Conservation (phyloP, 2,797 vertebrate genomes). For the Sandelia bainsii region DNA sequence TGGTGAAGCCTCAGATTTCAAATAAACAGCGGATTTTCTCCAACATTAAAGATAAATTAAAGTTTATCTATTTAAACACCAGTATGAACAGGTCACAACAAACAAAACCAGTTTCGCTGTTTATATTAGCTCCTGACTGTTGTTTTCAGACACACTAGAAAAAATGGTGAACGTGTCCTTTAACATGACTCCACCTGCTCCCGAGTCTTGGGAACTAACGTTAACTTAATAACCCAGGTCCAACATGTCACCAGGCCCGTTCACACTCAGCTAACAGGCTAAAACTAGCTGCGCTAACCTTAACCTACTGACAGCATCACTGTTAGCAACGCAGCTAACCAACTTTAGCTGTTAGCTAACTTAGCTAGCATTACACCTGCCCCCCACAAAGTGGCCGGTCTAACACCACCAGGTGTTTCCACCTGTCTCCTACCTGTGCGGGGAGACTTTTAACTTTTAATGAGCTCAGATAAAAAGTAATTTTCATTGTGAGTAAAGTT, state of each 20-base stretch:
- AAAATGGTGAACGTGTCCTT: no score
- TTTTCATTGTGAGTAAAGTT: neutral
- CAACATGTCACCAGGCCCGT: neutral
- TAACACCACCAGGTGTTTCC: neutral
- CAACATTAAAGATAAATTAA: no score
- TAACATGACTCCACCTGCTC: no score
- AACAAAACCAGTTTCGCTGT: no score
- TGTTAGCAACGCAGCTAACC: conserved; percentile 40
- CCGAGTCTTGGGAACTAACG: no score
- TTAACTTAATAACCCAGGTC: neutral
- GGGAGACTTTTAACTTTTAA: rapidly evolving
- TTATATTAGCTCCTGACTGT: no score
- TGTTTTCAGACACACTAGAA: no score
- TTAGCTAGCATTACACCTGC: conserved; percentile 31
- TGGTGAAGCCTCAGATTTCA: no score
- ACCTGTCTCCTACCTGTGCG: neutral
- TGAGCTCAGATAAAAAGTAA: neutral
- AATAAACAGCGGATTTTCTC: no score
- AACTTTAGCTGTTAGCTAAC: conserved; percentile 35
- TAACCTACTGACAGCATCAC: conserved; percentile 3
- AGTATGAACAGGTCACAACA: no score
- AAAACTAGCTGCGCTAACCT: conserved; percentile 18
- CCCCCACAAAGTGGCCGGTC: neutral
- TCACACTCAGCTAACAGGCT: conserved; percentile 38
- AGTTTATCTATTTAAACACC: no score